These are phyloP conservation scores for Hyperoodon ampullatus DNA, from an alignment of 2,113 vertebrate species.

Conservation along the genomic window DNA sequence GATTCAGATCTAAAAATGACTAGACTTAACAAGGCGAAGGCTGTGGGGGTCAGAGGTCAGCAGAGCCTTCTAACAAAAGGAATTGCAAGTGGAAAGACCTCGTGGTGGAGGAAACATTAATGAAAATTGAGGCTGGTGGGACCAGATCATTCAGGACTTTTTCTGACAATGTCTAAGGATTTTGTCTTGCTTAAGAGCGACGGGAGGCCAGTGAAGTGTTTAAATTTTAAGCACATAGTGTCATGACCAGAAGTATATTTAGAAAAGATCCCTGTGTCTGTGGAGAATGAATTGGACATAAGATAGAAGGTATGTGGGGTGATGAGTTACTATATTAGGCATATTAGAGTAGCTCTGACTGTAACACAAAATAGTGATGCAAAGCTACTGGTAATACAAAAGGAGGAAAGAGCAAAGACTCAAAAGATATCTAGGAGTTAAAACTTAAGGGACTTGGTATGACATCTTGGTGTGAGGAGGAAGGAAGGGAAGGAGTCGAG, in stretches of 20 bases:
- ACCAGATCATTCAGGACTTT: background rate
- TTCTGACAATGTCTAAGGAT: background rate
- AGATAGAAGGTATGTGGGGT: background rate
- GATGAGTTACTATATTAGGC: background rate
- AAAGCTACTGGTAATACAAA: background rate
- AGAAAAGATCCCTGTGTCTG: background rate
- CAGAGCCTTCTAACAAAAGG: background rate
- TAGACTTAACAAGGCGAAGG: background rate
- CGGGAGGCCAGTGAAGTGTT: background rate
- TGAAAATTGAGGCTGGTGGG: background rate
- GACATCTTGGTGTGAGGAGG: background rate
- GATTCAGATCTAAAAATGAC: slow-evolving; percentile 34
- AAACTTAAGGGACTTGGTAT: background rate
- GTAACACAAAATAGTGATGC: too few species aligned
- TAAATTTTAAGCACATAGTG: background rate
- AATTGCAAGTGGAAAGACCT: background rate
- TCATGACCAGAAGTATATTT: background rate
- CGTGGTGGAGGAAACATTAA: background rate
- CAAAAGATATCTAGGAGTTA: background rate
- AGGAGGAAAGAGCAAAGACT: background rate
- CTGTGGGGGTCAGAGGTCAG: background rate
- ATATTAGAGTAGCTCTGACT: background rate
- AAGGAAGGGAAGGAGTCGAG: background rate
- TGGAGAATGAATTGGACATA: background rate
- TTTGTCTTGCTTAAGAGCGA: background rate